phyloP scores from a whole-genome alignment of 2,797 vertebrate genomes.

The Aythya fuligula region DNA sequence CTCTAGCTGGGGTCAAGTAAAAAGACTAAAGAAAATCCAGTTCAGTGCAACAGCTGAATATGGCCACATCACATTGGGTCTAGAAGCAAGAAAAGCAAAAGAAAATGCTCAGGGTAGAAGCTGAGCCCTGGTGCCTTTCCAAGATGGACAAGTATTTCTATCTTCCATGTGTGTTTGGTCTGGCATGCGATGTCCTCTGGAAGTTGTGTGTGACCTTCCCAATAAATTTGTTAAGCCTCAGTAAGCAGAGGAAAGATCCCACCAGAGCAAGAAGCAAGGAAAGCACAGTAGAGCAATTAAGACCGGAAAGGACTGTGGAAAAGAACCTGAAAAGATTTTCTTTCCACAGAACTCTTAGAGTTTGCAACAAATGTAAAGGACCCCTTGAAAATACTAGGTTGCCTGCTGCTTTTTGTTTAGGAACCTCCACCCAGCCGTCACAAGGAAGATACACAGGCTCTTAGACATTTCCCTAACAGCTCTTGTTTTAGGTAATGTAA shows the following conservation, averaged over 20 bases:
- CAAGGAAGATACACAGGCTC: constrained; percentile 52
- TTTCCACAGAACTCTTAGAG: not conserved
- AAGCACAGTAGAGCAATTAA: not conserved
- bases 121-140: not conserved
- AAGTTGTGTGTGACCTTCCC: not conserved
- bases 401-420: constrained; percentile 62
- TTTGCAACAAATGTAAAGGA: not conserved
- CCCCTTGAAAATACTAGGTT: constrained; percentile 1
- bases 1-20: not conserved
- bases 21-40: not conserved
- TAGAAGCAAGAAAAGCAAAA: not conserved
- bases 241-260: not conserved
- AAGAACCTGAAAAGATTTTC: not conserved
- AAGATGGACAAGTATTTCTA: not conserved
- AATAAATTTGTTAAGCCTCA: not conserved
- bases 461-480: constrained; percentile 31
- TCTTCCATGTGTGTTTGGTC: not conserved
- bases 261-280: not conserved
- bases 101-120: not conserved
- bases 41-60: accelerated
- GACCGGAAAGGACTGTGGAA: not conserved
- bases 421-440: constrained; percentile 2
- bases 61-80: not conserved
- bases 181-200: not conserved
- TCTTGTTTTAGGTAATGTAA: constrained; percentile 64